Evolutionary conservation across 2,797 vertebrate genomes (phyloP).

Genomic region (Coregonus suidteri): DNA sequence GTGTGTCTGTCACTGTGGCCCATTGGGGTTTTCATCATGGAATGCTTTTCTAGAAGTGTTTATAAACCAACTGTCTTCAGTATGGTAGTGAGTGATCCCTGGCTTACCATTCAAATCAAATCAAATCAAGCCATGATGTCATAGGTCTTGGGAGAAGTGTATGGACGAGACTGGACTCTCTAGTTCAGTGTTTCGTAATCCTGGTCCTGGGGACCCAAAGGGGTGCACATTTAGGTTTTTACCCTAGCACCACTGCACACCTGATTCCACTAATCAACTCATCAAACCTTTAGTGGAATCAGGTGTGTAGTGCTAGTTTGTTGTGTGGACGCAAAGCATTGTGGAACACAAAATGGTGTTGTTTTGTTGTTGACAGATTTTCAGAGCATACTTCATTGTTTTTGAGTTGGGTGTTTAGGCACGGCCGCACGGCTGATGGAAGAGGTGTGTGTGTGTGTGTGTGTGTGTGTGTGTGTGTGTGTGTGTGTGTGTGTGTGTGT

Average conservation of each 20-base stretch:
- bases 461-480: background rate
- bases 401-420: background rate
- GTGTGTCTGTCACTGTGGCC: background rate
- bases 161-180: too few species aligned
- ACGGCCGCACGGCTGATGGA: too few species aligned
- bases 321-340: background rate
- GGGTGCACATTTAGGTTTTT: too few species aligned
- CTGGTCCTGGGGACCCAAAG: too few species aligned
- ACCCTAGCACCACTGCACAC: too few species aligned
- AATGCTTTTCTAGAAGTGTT: background rate
- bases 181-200: background rate
- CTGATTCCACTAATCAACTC: too few species aligned
- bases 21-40: background rate
- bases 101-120: background rate
- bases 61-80: background rate
- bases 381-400: background rate
- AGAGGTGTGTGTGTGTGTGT: background rate
- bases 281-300: too few species aligned
- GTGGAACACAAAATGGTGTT: conserved; percentile 3
- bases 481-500: too few species aligned
- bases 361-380: conserved; percentile 1
- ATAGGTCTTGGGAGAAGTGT: background rate
- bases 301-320: background rate
- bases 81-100: background rate
- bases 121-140: too few species aligned